These are phyloP conservation scores for Leptestheria dahalacensis DNA, from an alignment of 1,140 invertebrate species.

Conservation along the genomic window DNA sequence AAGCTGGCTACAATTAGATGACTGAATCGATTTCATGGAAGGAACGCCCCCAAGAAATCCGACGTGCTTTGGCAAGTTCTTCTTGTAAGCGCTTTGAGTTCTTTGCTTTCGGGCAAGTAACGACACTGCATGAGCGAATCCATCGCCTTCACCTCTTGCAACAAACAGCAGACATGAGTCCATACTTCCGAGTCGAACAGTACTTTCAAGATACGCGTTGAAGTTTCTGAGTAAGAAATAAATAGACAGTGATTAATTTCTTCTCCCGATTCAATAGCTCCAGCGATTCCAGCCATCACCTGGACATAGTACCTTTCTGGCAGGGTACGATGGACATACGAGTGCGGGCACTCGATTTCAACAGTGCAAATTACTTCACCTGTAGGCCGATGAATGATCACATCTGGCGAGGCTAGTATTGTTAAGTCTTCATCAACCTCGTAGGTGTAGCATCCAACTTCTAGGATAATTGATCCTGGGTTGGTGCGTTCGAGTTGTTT, in stretches of 20 bases:
- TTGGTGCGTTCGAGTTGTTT: no score
- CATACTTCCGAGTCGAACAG: background rate
- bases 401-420: background rate
- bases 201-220: background rate
- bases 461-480: background rate
- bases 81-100: no score
- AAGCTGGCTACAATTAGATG: no score
- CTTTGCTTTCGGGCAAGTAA: no score
- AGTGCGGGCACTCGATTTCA: background rate
- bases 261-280: background rate
- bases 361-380: background rate
- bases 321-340: background rate
- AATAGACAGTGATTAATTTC: background rate
- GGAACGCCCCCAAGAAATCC: no score
- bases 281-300: background rate
- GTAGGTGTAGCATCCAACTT: background rate
- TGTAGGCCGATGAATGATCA: background rate
- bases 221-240: background rate
- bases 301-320: background rate
- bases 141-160: no score
- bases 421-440: background rate
- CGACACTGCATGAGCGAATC: no score
- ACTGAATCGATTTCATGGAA: no score
- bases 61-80: no score
- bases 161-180: no score